phyloP scores from a whole-genome alignment of 1,140 invertebrate genomes.

The Physella acuta region DNA sequence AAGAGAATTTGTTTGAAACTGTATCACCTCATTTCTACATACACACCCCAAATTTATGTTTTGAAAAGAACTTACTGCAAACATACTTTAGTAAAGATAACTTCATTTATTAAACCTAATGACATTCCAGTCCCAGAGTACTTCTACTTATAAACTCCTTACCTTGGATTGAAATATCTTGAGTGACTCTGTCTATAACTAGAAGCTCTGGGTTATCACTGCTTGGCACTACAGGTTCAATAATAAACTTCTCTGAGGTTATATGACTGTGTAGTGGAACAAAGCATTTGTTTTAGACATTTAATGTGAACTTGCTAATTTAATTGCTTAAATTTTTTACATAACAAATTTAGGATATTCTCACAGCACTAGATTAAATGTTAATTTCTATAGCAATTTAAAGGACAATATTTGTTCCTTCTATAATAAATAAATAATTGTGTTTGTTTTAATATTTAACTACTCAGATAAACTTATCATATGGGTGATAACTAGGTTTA shows the following conservation, averaged over 20 bases:
- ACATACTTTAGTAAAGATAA: no score
- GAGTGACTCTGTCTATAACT: conserved; percentile 72
- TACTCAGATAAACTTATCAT: no score
- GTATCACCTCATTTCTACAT: no score
- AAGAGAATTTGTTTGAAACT: no score
- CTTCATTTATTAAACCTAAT: background rate
- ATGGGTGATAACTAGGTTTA: no score
- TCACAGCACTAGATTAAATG: background rate
- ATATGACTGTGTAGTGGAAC: conserved; percentile 64
- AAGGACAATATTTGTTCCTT: background rate
- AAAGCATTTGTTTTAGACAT: conserved; percentile 12
- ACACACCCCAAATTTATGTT: no score
- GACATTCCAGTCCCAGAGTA: background rate
- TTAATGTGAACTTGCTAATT: conserved; percentile 48
- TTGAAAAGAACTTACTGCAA: background rate
- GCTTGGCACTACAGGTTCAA: conserved; percentile 67
- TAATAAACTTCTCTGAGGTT: conserved; percentile 74
- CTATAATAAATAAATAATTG: background rate
- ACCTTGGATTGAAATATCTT: conserved; percentile 71
- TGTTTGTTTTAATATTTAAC: background rate
- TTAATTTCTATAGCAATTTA: background rate
- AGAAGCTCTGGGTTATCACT: conserved; percentile 64
- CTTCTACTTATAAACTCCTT: conserved; percentile 42
- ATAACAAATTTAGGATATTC: background rate
- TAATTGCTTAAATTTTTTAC: background rate